phyloP scores from a whole-genome alignment of 2,797 vertebrate genomes.

The Parauchenoglanis ngamensis region DNA sequence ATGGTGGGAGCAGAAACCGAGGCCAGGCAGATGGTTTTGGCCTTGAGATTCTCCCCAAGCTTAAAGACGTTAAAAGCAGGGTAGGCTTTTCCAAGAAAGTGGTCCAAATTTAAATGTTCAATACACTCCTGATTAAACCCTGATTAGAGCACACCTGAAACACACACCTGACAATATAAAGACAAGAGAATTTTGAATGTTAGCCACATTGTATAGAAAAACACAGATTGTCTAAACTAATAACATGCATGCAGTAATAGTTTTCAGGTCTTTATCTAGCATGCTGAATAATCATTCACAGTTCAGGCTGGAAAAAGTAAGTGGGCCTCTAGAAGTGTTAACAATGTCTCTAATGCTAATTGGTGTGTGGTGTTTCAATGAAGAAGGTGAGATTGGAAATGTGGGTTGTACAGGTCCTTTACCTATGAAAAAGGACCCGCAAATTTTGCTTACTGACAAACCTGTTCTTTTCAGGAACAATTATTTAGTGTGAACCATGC shows the following conservation, averaged over 20 bases:
- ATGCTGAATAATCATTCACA: background rate
- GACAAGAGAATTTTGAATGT: background rate
- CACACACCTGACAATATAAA: background rate
- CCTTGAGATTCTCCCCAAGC: slow-evolving; percentile 95
- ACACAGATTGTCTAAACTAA: background rate
- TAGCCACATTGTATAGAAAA: background rate
- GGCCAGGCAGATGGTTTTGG: slow-evolving; percentile 96
- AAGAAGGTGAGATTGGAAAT: background rate
- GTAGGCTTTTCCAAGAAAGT: slow-evolving; percentile 64
- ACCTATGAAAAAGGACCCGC: background rate
- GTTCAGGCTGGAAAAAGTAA: background rate
- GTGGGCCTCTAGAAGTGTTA: background rate
- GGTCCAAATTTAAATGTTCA: background rate
- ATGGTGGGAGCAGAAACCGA: slow-evolving; percentile 88
- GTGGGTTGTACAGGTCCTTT: background rate
- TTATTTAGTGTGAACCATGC: background rate
- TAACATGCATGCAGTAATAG: background rate
- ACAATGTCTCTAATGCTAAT: background rate
- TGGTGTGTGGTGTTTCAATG: background rate
- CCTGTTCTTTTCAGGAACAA: background rate
- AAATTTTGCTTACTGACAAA: background rate
- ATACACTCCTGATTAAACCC: background rate
- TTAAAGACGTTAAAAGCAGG: slow-evolving; percentile 96
- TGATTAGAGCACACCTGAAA: background rate
- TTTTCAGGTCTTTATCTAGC: background rate